Conservation (phyloP, 2,888 invertebrate genomes). For the Lasioglossum vierecki region DNA sequence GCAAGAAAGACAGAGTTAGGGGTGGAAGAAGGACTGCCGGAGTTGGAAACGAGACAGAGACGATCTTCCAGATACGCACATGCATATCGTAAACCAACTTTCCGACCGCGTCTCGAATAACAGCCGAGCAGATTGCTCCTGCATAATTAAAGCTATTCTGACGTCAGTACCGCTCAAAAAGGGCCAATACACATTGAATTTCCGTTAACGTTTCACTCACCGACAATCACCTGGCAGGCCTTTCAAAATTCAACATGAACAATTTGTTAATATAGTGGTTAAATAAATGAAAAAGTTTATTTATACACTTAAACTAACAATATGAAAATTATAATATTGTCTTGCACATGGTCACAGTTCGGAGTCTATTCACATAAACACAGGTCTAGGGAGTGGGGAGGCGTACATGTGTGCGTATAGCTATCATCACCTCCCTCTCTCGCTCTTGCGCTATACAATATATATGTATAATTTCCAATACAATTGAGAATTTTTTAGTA, state of each 20-base stretch:
- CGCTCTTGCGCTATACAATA: too few relatives aligned
- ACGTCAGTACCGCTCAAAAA: background rate
- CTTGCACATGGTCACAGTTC: too few relatives aligned
- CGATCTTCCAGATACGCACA: conserved; percentile 22
- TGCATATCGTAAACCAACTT: conserved; percentile 38
- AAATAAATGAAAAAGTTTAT: too few relatives aligned
- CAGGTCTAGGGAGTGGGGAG: too few relatives aligned
- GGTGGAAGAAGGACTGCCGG: background rate
- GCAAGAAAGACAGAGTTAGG: background rate
- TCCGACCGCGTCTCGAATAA: conserved; percentile 37
- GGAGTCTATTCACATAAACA: too few relatives aligned
- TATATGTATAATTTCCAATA: too few relatives aligned
- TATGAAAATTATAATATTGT: too few relatives aligned
- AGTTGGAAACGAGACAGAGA: conserved; percentile 26
- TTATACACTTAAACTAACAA: too few relatives aligned
- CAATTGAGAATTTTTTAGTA: background rate
- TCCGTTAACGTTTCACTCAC: background rate
- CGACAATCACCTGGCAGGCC: background rate
- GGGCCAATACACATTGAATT: background rate
- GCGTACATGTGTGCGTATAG: too few relatives aligned
- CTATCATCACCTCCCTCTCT: too few relatives aligned
- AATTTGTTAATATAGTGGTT: too few relatives aligned
- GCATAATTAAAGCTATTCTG: conserved; percentile 46
- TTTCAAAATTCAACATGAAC: background rate
- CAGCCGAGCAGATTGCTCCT: conserved; percentile 46